These are phyloP conservation scores for Pollimyrus isidori DNA, from an alignment of 2,113 vertebrate species.

Conservation along the genomic window DNA sequence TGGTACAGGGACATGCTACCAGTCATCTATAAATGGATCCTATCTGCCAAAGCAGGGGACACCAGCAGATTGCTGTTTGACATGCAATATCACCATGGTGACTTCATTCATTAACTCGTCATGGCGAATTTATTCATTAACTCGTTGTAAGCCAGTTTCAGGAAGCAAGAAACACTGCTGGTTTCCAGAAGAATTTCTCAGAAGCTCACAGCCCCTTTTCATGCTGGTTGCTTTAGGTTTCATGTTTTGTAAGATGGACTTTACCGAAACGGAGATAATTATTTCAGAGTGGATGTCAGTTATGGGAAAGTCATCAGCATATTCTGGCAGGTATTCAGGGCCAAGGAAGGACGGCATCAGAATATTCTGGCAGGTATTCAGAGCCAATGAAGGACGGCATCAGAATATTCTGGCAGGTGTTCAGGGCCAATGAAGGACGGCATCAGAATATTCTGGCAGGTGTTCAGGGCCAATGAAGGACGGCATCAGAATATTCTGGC, in stretches of 20 bases:
- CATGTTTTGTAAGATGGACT: not conserved
- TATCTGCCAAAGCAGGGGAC: not conserved
- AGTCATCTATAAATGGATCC: too few relatives aligned
- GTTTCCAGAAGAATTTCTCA: not conserved
- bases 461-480: too few relatives aligned
- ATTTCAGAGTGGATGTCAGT: not conserved
- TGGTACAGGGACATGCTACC: too few relatives aligned
- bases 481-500: too few relatives aligned
- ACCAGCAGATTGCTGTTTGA: not conserved
- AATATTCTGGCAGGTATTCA: too few relatives aligned
- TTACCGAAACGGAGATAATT: not conserved
- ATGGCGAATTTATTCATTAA: not conserved
- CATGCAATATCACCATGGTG: not conserved
- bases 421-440: too few relatives aligned
- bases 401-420: too few relatives aligned
- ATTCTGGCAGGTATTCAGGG: too few relatives aligned
- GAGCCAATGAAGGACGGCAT: too few relatives aligned
- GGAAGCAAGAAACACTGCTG: not conserved
- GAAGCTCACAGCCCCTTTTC: not conserved
- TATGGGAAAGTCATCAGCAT: not conserved
- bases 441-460: too few relatives aligned
- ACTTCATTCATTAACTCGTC: not conserved
- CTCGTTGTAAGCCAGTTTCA: not conserved
- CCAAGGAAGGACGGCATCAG: too few relatives aligned
- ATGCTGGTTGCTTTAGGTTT: not conserved